Base-by-base conservation (phyloP, 2,113 vertebrate species). In the Motacilla tschutschensis region DNA sequence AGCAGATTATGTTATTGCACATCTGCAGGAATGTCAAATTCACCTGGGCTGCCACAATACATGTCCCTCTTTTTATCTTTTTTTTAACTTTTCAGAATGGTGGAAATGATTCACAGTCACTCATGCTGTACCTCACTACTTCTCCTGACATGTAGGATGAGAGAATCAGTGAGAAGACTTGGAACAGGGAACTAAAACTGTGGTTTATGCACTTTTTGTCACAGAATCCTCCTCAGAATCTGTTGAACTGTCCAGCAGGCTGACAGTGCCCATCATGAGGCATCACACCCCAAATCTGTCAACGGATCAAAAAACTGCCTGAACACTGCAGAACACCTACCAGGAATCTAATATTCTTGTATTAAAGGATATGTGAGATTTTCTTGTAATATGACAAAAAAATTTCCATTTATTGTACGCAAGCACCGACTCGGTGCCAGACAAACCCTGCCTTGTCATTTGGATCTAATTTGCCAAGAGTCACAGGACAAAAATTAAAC, bases 1-100 rank as follows among this genome's bases (percentile, higher is more conserved):
- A 87, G 66, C 69, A 89, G 77, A 94, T 93, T 89, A 75, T 89
- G 66, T 80, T 95, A 92, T 72, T 93, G 79, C 82, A 90, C 75
- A 85, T 94, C 76, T 92, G 79, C 86, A 92, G 82, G 70, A 90
- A 87, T 60, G 53, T 87, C 69, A 91, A 47, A 88, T 93, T 93
- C 84, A 93, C 84, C 90, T 89, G 72, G 38, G 69, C 65, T 91
- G 84, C 88, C 38, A 35, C 79, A 87, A 65, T 74, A 79, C n/a
- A 36, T 6, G 51, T 29, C 55, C 80, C 6, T 58, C 48, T 40
- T 79, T 51, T 72, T 35, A 48, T n/a, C 4, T 9, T 8, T 12
- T 50, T 33, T 46, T 57, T 6, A 2, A 3, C n/a, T 46, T 29
- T 50, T 9, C 44, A 66, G 44, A 70, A 77, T 12, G 38, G 35